These are phyloP conservation scores for Cynocephalus volans DNA, from an alignment of 2,113 vertebrate species.

Conservation along the genomic window DNA sequence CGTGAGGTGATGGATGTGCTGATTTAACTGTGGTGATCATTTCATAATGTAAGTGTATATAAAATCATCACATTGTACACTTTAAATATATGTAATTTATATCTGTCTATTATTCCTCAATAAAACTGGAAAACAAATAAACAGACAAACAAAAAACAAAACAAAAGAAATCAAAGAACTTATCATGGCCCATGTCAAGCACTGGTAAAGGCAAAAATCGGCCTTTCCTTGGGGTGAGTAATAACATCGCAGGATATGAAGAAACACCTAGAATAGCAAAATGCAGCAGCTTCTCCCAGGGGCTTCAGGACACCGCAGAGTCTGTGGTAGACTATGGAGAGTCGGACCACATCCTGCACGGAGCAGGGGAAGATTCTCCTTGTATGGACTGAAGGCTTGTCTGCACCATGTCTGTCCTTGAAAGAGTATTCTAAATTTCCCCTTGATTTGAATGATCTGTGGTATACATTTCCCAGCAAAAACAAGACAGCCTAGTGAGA, in stretches of 20 bases:
- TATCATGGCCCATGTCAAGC: not conserved
- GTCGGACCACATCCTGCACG: rapidly evolving
- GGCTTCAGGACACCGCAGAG: not conserved
- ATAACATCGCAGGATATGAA: not conserved
- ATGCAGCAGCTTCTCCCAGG: not conserved
- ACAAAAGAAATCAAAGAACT: not conserved
- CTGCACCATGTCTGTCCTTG: not conserved
- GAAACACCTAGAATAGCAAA: no score
- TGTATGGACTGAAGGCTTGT: not conserved
- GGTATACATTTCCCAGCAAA: not conserved
- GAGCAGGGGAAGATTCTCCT: not conserved
- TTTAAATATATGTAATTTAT: not conserved
- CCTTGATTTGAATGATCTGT: not conserved
- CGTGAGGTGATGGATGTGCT: no score
- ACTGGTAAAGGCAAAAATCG: not conserved
- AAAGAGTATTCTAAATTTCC: not conserved
- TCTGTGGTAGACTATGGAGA: not conserved
- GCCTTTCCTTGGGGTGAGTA: not conserved
- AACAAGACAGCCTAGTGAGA: not conserved
- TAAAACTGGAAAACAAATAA: not conserved
- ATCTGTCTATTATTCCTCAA: not conserved
- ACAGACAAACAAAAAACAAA: not conserved
- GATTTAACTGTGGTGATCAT: not conserved
- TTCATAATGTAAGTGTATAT: not conserved
- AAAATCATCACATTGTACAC: not conserved